Evolutionary conservation across 2,888 invertebrate genomes (phyloP), one percentile per base, ranked within the genome.

Genomic region (Dryococelus australis): DNA sequence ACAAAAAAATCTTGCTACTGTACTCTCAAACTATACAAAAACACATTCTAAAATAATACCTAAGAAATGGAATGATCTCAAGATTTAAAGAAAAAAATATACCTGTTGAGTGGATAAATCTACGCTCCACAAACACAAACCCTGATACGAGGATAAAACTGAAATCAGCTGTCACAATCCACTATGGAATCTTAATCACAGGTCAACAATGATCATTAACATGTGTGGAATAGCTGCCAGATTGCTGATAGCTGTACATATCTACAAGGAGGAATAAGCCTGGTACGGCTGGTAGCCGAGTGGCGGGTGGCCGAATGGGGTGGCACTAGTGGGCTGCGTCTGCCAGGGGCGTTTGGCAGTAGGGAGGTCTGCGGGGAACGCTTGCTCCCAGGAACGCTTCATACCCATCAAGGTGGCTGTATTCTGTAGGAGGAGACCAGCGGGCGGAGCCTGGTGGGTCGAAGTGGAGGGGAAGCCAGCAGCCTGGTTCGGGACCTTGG

Each of bases 321-420:
- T 89, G 20, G 35, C 91, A 89, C 16, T 91, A 90, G 65, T 89
- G 88, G 47, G 89, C 89, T 79, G 91, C 88, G 84, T 90, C 89
- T n/a, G 90, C 90, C 85, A 90, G 51, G 88, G 89, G 51, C 90
- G 87, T 86, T 90, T 90, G n/a, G 87, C 88, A 26, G 83, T 28
- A 79, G 88, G 87, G 86, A 88, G 65, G 84, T 84, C 78, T 85
- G 87, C 86, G 0, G 95, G 94, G 90, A 96, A 96, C 0, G 96
- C 96, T 90, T 94, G 95, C 81, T 96, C 96, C 93, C 96, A 96
- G 0, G 94, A 94, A 3, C 96, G 93, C 91, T 96, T 96, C 88
- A 95, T 93, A 3, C 92, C 92, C 89, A 93, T 91, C 16, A 93
- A 83, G 93, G 94, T 90, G 79, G 88, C 88, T 84, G 88, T 86